Conservation (phyloP, 1,140 invertebrate genomes). For the Laupala kohalensis region DNA sequence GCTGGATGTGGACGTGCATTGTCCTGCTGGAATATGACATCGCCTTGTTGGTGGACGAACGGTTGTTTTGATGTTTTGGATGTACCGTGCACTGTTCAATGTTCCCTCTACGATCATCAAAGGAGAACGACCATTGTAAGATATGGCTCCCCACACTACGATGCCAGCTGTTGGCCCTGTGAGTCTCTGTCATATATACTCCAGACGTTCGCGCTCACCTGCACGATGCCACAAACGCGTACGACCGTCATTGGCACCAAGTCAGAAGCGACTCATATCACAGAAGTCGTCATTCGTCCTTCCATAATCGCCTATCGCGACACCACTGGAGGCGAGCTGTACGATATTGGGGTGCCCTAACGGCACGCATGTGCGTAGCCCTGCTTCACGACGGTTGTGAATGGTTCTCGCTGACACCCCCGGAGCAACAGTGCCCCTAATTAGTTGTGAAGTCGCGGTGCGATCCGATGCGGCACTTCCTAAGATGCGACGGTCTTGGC, state of each 20-base stretch:
- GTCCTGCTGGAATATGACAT: constrained; percentile 6
- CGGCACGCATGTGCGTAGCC: neutral
- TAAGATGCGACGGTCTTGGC: too few species aligned
- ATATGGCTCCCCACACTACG: too few species aligned
- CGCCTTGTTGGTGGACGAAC: too few species aligned
- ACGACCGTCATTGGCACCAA: constrained; percentile 3
- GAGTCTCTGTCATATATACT: neutral
- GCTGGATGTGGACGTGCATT: neutral
- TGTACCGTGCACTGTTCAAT: too few species aligned
- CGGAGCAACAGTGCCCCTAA: neutral
- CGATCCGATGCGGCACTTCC: too few species aligned
- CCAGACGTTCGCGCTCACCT: neutral
- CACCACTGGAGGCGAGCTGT: neutral
- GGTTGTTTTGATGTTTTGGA: too few species aligned
- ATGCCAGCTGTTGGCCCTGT: neutral
- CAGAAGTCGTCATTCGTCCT: too few species aligned
- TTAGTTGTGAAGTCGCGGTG: too few species aligned
- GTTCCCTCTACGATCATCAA: too few species aligned
- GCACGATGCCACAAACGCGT: neutral
- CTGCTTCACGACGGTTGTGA: neutral
- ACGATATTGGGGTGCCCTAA: neutral
- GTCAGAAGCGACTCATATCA: neutral
- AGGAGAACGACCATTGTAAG: too few species aligned
- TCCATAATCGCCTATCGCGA: neutral
- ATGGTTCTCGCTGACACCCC: neutral